Percentiles rank a stretch among this genome's conserved stretches.
phyloP scores from a whole-genome alignment of 1,140 invertebrate genomes.

The Dinoponera quadriceps region DNA sequence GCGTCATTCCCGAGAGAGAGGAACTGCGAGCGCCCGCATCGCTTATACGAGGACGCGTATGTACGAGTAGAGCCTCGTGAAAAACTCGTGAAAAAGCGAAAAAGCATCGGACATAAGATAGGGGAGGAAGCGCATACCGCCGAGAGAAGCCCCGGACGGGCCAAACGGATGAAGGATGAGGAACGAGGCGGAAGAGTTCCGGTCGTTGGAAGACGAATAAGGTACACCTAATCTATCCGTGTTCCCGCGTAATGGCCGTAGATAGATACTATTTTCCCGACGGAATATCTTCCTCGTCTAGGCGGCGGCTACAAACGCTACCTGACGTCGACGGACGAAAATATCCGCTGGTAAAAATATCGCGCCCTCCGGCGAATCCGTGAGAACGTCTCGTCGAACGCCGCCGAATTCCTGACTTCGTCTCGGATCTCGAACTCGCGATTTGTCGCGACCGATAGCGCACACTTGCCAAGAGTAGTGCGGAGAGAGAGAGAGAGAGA shows the following conservation, averaged over 20 bases:
- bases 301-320: neutral
- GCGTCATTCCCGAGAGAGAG: slow-evolving; percentile 1
- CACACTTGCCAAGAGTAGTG: slow-evolving; percentile 7
- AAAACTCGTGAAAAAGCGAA: slow-evolving; percentile 19
- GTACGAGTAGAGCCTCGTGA: neutral
- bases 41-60: neutral
- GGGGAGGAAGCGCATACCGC: slow-evolving; percentile 6
- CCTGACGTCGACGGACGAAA: neutral
- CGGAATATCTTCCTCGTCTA: slow-evolving; percentile 46
- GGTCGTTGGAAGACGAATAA: slow-evolving; percentile 56
- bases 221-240: slow-evolving; percentile 60
- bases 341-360: slow-evolving; percentile 28
- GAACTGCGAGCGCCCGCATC: neutral
- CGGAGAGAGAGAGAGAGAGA: neutral
- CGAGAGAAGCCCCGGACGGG: neutral
- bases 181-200: slow-evolving; percentile 37
- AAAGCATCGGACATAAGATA: slow-evolving; percentile 8
- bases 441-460: slow-evolving; percentile 41
- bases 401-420: slow-evolving; percentile 34
- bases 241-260: slow-evolving; percentile 35
- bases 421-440: neutral
- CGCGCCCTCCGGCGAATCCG: slow-evolving; percentile 13
- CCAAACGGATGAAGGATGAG: slow-evolving; percentile 11
- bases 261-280: slow-evolving; percentile 43
- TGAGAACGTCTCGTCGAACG: slow-evolving; percentile 43